Evolutionary conservation across 2,888 invertebrate genomes (phyloP).

Genomic region (Priocnemis perturbator): DNA sequence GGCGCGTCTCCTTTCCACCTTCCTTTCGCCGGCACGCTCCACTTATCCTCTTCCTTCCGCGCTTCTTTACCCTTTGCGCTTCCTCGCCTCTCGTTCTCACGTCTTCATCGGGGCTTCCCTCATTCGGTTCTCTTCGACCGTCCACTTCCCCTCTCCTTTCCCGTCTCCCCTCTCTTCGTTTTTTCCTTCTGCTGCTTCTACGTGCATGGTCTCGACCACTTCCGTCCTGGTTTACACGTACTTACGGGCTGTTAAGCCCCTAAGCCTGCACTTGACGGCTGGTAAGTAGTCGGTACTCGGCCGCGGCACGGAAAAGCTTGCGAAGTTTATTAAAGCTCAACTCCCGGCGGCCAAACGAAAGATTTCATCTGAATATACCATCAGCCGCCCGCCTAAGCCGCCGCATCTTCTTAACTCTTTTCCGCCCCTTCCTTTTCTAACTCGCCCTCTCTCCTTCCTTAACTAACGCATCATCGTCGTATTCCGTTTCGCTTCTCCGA

Average conservation of each 20-base stretch:
- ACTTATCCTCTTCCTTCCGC: slow-evolving; percentile 9
- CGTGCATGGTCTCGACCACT: slow-evolving; percentile 29
- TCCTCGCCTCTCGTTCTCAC: neutral
- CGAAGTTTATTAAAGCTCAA: slow-evolving; percentile 59
- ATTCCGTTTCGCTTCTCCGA: neutral
- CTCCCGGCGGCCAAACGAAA: slow-evolving; percentile 37
- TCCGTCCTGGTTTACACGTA: slow-evolving; percentile 49
- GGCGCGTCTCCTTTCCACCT: no score
- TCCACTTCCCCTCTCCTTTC: slow-evolving; percentile 6
- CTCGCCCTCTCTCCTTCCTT: slow-evolving; percentile 11
- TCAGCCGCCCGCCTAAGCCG: slow-evolving; percentile 22
- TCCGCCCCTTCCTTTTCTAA: slow-evolving; percentile 1
- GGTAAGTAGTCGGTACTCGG: slow-evolving; percentile 47
- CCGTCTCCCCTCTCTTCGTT: slow-evolving; percentile 1
- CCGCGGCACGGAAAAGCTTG: slow-evolving; percentile 45
- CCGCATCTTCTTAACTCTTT: slow-evolving; percentile 3
- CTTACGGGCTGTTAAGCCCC: slow-evolving; percentile 50
- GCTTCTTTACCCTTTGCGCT: slow-evolving; percentile 3
- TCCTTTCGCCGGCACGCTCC: slow-evolving; percentile 8
- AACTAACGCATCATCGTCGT: neutral
- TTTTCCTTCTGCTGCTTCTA: neutral
- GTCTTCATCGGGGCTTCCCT: neutral
- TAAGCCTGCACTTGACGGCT: slow-evolving; percentile 61
- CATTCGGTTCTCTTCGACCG: neutral
- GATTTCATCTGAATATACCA: slow-evolving; percentile 47